These are phyloP conservation scores for Passer montanus DNA, from an alignment of 2,113 vertebrate species.

Conservation along the genomic window DNA sequence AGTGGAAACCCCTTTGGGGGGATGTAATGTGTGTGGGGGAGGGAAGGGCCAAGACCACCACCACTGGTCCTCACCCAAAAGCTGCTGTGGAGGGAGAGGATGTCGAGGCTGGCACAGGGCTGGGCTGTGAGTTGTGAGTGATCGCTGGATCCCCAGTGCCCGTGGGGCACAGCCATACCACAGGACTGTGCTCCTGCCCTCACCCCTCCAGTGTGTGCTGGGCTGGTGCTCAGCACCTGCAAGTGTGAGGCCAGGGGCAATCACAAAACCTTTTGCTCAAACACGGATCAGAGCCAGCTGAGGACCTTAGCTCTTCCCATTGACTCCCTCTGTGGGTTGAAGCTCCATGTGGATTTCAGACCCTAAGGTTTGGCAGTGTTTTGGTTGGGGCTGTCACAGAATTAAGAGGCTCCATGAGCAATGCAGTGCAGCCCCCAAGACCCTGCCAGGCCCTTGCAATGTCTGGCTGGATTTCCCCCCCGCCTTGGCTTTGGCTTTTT, in stretches of 20 bases:
- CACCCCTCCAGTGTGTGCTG: not conserved
- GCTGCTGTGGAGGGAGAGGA: not conserved
- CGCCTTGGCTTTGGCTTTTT: not conserved
- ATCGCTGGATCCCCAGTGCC: fast-evolving
- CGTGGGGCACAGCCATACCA: fast-evolving
- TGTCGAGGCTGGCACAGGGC: too few species aligned
- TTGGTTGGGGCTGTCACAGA: not conserved
- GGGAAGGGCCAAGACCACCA: not conserved
- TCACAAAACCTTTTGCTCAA: not conserved
- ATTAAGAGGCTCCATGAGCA: not conserved
- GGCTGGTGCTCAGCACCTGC: not conserved
- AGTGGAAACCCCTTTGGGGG: not conserved
- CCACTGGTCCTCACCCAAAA: not conserved
- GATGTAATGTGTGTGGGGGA: fast-evolving
- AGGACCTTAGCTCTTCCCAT: not conserved
- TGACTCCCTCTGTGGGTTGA: not conserved
- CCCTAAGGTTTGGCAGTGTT: fast-evolving
- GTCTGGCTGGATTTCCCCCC: fast-evolving
- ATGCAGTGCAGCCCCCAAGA: not conserved
- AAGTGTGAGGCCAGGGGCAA: not conserved
- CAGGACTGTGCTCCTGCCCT: not conserved
- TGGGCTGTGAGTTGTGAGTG: not conserved
- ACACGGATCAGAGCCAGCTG: not conserved
- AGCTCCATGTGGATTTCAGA: not conserved
- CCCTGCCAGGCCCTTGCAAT: not conserved